These are phyloP conservation scores for Drosophila peninsularis DNA, from an alignment of 2,888 invertebrate genomes.

Conservation along the genomic window DNA sequence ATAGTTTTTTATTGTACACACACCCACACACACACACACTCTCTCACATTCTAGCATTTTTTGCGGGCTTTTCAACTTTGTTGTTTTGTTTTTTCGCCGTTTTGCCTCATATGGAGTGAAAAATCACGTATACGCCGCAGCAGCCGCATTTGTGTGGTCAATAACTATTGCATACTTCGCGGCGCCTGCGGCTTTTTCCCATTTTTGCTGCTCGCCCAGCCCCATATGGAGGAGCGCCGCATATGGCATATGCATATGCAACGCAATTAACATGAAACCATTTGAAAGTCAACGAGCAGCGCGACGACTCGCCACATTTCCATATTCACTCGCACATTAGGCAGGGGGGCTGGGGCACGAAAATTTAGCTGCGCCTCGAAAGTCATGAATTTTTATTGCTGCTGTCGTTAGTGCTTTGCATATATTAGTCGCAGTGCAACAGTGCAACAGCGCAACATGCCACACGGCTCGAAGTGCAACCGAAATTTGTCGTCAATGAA, in stretches of 20 bases:
- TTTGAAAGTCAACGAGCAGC: conserved; percentile 45
- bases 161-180: conserved; percentile 70
- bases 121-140: conserved; percentile 36
- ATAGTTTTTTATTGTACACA: conserved; percentile 50
- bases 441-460: conserved; percentile 24
- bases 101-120: background rate
- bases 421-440: conserved; percentile 57
- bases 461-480: conserved; percentile 36
- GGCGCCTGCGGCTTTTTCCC: conserved; percentile 17
- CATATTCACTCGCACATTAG: conserved; percentile 67
- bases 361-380: conserved; percentile 39
- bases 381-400: conserved; percentile 79
- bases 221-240: conserved; percentile 39
- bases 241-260: conserved; percentile 50
- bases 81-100: conserved; percentile 33
- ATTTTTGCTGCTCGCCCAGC: background rate
- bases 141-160: conserved; percentile 63
- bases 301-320: conserved; percentile 33
- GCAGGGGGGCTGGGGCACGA: conserved; percentile 9
- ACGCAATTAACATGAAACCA: conserved; percentile 61
- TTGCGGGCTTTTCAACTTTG: conserved; percentile 45
- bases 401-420: conserved; percentile 77
- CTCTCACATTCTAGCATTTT: conserved; percentile 27
- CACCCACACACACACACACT: background rate
- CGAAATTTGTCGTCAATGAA: conserved; percentile 33